Evolutionary conservation across 2,888 invertebrate species (phyloP).

Genomic region (Punctoribates punctum): DNA sequence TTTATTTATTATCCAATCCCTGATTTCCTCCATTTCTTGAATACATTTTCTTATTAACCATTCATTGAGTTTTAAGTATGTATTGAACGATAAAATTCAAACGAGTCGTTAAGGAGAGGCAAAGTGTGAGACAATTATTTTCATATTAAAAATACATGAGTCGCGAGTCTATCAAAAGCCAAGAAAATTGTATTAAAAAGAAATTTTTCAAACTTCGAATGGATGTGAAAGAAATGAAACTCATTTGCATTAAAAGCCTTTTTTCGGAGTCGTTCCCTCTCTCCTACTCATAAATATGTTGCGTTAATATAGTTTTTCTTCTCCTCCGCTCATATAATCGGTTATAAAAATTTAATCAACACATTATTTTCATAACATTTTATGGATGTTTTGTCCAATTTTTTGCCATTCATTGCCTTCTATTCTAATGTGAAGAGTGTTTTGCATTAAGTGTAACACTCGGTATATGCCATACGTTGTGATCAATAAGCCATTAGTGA

Average conservation of each 20-base stretch:
- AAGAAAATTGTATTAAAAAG: constrained; percentile 2
- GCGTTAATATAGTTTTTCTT: background rate
- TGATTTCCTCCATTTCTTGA: no score
- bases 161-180: no score
- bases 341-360: constrained; percentile 35
- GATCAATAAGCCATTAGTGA: constrained; percentile 37
- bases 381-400: constrained; percentile 28
- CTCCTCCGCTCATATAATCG: background rate
- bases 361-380: constrained; percentile 24
- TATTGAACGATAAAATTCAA: constrained; percentile 3
- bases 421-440: background rate
- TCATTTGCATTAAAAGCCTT: background rate
- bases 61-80: background rate
- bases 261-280: background rate
- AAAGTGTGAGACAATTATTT: background rate
- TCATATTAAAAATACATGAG: background rate
- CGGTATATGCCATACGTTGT: background rate
- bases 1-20: no score
- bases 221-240: background rate
- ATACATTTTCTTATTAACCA: background rate
- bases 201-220: background rate
- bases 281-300: constrained; percentile 11
- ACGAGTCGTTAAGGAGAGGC: background rate
- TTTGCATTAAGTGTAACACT: constrained; percentile 4
- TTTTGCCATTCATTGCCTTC: constrained; percentile 1